These are phyloP conservation scores for Tetramorium simillimum DNA, from an alignment of 1,140 invertebrate species.

Conservation along the genomic window DNA sequence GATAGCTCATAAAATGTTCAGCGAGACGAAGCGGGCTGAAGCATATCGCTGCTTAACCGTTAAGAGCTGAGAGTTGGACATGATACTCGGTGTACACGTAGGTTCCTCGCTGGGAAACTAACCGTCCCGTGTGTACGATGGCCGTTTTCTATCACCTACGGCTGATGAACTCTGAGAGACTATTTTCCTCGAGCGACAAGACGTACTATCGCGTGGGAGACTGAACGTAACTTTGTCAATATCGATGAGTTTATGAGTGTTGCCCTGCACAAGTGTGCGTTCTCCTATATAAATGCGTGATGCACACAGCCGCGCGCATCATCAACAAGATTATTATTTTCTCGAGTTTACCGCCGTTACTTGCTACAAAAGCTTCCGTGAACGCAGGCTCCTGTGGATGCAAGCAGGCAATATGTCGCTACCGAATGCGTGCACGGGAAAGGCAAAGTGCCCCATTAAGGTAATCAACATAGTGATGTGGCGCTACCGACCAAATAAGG, in stretches of 20 bases:
- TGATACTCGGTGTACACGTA: not conserved
- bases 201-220: slow-evolving; percentile 52
- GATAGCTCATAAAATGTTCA: slow-evolving; percentile 9
- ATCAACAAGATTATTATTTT: slow-evolving; percentile 59
- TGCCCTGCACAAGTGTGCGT: not conserved
- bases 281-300: not conserved
- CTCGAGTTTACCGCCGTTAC: slow-evolving; percentile 41
- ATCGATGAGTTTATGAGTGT: slow-evolving; percentile 23
- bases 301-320: not conserved
- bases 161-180: slow-evolving; percentile 66
- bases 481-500: not conserved
- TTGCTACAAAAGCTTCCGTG: slow-evolving; percentile 23
- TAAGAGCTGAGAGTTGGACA: not conserved
- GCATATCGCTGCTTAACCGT: not conserved
- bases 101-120: slow-evolving; percentile 28
- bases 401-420: not conserved
- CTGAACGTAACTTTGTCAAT: slow-evolving; percentile 32
- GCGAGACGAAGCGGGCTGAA: not conserved
- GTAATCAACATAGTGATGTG: not conserved
- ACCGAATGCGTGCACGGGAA: not conserved
- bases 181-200: slow-evolving; percentile 19
- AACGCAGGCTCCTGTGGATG: slow-evolving; percentile 22
- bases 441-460: slow-evolving; percentile 37
- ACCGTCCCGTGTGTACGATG: slow-evolving; percentile 15
- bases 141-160: slow-evolving; percentile 61